phyloP scores from a whole-genome alignment of 2,888 invertebrate species.

The Eupithecia insigniata region DNA sequence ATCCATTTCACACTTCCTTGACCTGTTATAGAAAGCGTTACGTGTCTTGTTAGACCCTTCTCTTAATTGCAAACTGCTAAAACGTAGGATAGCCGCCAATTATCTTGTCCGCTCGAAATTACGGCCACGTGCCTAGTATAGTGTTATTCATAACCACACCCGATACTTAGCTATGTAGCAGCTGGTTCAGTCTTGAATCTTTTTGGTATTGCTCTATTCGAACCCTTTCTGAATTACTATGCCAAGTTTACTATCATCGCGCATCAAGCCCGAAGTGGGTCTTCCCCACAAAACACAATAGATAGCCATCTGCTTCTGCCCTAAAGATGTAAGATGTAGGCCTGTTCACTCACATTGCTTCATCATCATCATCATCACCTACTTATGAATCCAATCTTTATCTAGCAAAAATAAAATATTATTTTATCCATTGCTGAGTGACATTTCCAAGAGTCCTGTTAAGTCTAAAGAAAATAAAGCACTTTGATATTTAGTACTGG shows the following conservation, averaged over 20 bases:
- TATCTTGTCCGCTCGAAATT: conserved; percentile 59
- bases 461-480: too few species aligned
- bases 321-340: background rate
- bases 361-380: background rate
- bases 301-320: background rate
- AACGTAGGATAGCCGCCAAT: conserved; percentile 57
- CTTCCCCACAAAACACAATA: background rate
- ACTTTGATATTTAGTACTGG: too few species aligned
- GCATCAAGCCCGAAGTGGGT: background rate
- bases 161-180: background rate
- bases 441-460: too few species aligned
- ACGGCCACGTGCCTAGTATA: conserved; percentile 49
- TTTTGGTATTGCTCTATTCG: background rate
- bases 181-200: conserved; percentile 22
- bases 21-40: conserved; percentile 45
- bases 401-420: too few species aligned
- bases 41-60: conserved; percentile 54
- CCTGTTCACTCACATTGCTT: background rate
- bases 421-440: background rate
- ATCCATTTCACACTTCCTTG: conserved; percentile 39
- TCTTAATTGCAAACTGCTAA: conserved; percentile 53
- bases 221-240: background rate
- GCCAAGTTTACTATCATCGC: background rate
- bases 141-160: conserved; percentile 37
- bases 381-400: too few species aligned